A percentile compares a stretch with the other conserved stretches of the same genome.
phyloP scores from a whole-genome alignment of 1,140 invertebrate genomes.

The Gonioctena quinquepunctata region DNA sequence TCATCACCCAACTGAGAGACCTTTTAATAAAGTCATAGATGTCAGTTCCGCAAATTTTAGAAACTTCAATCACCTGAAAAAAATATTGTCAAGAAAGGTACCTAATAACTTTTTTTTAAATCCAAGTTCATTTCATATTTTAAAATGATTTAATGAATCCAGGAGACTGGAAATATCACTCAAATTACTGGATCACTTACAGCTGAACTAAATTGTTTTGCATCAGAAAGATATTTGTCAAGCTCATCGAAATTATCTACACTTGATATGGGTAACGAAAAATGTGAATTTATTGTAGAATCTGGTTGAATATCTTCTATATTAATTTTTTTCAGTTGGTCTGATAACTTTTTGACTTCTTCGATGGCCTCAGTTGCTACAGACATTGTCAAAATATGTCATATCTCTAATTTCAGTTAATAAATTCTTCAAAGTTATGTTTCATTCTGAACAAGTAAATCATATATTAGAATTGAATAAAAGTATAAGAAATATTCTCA shows the following conservation, averaged over 20 bases:
- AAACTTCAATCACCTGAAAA: too few species aligned
- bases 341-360: neutral
- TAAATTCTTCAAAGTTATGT: neutral
- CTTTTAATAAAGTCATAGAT: neutral
- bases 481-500: conserved; percentile 5
- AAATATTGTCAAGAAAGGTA: too few species aligned
- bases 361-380: neutral
- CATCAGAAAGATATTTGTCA: neutral
- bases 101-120: too few species aligned
- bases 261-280: neutral
- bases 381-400: neutral
- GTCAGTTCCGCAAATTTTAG: too few species aligned
- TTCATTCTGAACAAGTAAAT: neutral
- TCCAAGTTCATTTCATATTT: neutral
- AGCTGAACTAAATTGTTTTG: neutral
- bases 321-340: neutral
- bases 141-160: neutral
- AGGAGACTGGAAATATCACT: neutral
- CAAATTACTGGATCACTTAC: neutral
- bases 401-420: neutral
- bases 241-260: neutral
- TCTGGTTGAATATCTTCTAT: neutral
- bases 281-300: neutral
- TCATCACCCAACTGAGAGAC: neutral
- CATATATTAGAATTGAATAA: neutral